Evolutionary conservation across 2,797 vertebrate genomes (phyloP).

Genomic region (Pipistrellus nathusii): DNA sequence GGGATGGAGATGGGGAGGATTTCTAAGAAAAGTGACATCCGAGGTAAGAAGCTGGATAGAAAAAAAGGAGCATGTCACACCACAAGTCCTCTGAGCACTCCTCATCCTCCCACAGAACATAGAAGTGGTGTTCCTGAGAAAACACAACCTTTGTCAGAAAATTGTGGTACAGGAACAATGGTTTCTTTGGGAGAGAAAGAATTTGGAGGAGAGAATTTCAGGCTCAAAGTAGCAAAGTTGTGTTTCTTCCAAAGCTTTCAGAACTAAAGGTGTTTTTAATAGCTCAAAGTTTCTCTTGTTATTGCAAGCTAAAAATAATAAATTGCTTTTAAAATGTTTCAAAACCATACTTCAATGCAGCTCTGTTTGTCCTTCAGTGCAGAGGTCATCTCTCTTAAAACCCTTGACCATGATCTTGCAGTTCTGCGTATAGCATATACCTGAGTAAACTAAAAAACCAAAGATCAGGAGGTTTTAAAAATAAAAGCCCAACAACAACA

Average conservation of each 20-base stretch:
- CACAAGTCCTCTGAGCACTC: background rate
- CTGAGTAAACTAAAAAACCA: background rate
- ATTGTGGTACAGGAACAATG: background rate
- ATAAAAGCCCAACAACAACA: background rate
- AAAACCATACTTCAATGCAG: background rate
- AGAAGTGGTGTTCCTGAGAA: background rate
- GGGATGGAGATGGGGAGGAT: background rate
- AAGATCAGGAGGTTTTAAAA: background rate
- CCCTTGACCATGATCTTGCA: background rate
- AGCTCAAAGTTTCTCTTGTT: slow-evolving; percentile 6
- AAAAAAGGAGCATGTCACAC: background rate
- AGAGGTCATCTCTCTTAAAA: background rate
- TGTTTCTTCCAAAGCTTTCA: slow-evolving; percentile 8
- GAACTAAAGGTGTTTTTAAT: slow-evolving; percentile 25
- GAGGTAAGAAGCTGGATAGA: background rate
- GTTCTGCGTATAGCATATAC: background rate
- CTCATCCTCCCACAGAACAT: background rate
- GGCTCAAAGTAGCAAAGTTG: slow-evolving; percentile 22
- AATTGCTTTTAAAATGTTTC: background rate
- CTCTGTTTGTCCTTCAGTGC: background rate
- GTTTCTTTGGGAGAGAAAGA: slow-evolving; percentile 20
- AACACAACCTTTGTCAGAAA: background rate
- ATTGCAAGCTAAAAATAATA: background rate
- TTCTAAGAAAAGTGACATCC: background rate
- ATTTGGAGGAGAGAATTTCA: slow-evolving; percentile 21